Evolutionary conservation across 2,888 invertebrate genomes (phyloP).

Genomic region (Sphecodes monilicornis): DNA sequence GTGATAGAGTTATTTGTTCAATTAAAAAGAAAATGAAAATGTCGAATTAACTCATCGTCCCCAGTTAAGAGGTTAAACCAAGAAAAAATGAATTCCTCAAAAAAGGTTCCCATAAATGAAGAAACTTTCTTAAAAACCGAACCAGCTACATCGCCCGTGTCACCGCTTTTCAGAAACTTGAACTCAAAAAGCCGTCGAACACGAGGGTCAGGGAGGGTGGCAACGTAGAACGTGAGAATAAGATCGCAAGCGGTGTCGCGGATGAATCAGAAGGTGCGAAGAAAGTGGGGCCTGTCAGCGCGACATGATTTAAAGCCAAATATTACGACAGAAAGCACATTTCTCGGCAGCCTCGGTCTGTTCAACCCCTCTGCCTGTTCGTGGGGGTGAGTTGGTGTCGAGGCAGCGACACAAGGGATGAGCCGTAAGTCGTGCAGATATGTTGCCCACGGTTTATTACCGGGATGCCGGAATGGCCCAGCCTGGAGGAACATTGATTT

Average conservation of each 20-base stretch:
- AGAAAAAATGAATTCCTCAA: too few relatives aligned
- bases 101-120: too few relatives aligned
- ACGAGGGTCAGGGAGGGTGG: not conserved
- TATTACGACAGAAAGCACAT: conserved; percentile 83
- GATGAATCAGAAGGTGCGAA: conserved; percentile 73
- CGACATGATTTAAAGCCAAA: conserved; percentile 84
- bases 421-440: conserved; percentile 79
- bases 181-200: conserved; percentile 20
- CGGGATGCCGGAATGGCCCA: conserved; percentile 75
- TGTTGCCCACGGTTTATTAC: conserved; percentile 83
- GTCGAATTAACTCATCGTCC: too few relatives aligned
- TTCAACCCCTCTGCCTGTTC: conserved; percentile 29
- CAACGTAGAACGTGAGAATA: not conserved
- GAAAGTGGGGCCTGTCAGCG: conserved; percentile 79
- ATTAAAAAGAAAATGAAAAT: too few relatives aligned
- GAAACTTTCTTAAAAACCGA: not conserved
- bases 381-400: not conserved
- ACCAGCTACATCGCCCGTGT: not conserved
- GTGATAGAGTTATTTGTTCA: too few relatives aligned
- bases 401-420: conserved; percentile 67
- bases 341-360: conserved; percentile 75
- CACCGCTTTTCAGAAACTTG: not conserved
- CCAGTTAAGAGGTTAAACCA: too few relatives aligned
- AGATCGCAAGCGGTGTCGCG: conserved; percentile 38
- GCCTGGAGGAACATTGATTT: conserved; percentile 83